A percentile compares a stretch with the other conserved stretches of the same genome.
Evolutionary conservation across 2,113 vertebrate genomes (phyloP).

Genomic region (Sialia sialis): DNA sequence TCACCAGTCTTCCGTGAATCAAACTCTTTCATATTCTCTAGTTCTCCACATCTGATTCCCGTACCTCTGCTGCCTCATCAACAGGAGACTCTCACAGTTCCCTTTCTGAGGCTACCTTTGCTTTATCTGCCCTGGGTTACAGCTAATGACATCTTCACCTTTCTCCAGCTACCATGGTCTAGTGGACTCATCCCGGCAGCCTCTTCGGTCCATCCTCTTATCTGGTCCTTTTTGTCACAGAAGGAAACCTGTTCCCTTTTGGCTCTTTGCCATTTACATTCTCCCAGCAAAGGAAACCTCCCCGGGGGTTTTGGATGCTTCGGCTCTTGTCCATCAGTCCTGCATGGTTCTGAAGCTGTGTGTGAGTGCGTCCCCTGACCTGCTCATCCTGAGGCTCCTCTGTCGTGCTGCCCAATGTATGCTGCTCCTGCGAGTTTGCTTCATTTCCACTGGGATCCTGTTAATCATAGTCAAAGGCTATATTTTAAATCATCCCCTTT

Average conservation of each 20-base stretch:
- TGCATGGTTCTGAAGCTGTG: not conserved
- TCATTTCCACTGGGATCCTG: not conserved
- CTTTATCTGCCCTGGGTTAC: not conserved
- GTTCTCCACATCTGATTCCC: not conserved
- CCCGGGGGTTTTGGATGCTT: not conserved
- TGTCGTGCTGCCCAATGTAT: fast-evolving
- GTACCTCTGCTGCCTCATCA: not conserved
- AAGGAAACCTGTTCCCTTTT: not conserved
- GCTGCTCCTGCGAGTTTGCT: not conserved
- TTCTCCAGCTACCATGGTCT: not conserved
- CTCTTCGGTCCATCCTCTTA: not conserved
- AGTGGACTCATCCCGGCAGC: fast-evolving
- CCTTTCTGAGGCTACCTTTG: not conserved
- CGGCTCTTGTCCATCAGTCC: not conserved
- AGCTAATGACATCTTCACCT: not conserved
- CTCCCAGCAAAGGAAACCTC: not conserved
- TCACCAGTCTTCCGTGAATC: not conserved
- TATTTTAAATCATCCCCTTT: not conserved
- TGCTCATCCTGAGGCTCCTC: not conserved
- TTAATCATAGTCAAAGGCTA: not conserved
- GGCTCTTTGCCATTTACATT: not conserved
- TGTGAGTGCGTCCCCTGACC: fast-evolving
- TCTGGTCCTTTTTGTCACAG: not conserved
- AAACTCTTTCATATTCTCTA: not conserved
- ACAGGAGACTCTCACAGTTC: not conserved